Evolutionary conservation across 2,888 invertebrate species (phyloP).

Genomic region (Drosophila yooni): DNA sequence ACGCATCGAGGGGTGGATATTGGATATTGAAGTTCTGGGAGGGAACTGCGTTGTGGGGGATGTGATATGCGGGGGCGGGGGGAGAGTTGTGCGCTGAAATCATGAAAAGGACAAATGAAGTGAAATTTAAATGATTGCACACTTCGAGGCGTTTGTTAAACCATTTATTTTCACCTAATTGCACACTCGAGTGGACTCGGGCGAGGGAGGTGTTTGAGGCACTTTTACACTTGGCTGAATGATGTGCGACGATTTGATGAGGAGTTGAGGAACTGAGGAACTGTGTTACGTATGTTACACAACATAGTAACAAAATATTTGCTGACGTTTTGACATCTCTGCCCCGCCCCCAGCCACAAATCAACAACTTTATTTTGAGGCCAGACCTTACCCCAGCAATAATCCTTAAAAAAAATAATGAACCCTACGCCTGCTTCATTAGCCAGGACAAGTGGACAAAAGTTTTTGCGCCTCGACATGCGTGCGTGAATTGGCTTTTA

Average conservation of each 20-base stretch:
- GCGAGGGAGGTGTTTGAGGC: conserved; percentile 14
- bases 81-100: conserved; percentile 36
- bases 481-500: conserved; percentile 52
- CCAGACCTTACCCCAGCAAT: not conserved
- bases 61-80: not conserved
- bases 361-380: conserved; percentile 39
- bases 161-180: conserved; percentile 82
- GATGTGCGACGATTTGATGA: not conserved
- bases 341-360: not conserved
- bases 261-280: not conserved
- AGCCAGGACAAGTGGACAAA: conserved; percentile 24
- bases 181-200: conserved; percentile 77
- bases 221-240: conserved; percentile 61
- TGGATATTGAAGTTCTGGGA: not conserved
- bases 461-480: conserved; percentile 22
- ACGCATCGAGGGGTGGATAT: not conserved
- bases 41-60: no score
- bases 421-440: conserved; percentile 33
- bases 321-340: conserved; percentile 58
- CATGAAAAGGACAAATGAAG: conserved; percentile 81
- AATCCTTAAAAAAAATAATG: not conserved
- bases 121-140: conserved; percentile 81
- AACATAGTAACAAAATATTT: conserved; percentile 67
- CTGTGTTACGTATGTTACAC: conserved; percentile 41
- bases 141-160: conserved; percentile 79